phyloP scores from a whole-genome alignment of 1,140 invertebrate species.

The Drosophila bifasciata region DNA sequence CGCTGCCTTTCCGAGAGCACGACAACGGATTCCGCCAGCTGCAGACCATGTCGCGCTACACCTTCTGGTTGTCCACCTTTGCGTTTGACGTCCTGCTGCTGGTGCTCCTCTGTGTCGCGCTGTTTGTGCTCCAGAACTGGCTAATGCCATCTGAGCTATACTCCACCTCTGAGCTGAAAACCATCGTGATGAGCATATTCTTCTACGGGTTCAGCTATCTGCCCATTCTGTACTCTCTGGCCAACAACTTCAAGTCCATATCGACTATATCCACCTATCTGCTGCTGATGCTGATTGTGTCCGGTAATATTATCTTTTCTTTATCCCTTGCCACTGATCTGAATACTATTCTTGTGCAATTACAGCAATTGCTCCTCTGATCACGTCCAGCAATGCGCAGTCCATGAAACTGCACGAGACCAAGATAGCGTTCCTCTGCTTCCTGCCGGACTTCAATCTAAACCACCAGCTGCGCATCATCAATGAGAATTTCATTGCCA shows the following conservation, averaged over 20 bases:
- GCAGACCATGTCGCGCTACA: conserved; percentile 68
- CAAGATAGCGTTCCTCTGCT: conserved; percentile 62
- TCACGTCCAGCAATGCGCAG: conserved; percentile 64
- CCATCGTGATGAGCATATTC: conserved; percentile 62
- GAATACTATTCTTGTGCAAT: conserved; percentile 2
- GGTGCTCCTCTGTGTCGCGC: conserved; percentile 21
- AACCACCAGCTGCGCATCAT: conserved; percentile 78
- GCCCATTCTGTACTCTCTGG: conserved; percentile 71
- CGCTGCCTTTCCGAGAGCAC: conserved; percentile 74
- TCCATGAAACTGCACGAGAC: conserved; percentile 70
- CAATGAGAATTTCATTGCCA: conserved; percentile 72
- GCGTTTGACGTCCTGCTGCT: conserved; percentile 65
- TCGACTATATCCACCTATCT: conserved; percentile 80
- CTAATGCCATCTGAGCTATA: conserved; percentile 72
- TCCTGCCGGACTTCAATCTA: conserved; percentile 80
- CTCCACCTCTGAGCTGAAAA: conserved; percentile 28
- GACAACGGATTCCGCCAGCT: conserved; percentile 73
- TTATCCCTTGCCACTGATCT: background rate
- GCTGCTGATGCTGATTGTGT: conserved; percentile 74
- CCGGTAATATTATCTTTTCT: conserved; percentile 46
- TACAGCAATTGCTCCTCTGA: conserved; percentile 71
- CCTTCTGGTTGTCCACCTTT: conserved; percentile 69
- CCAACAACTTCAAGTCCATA: conserved; percentile 75
- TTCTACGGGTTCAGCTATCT: conserved; percentile 77
- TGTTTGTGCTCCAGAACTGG: conserved; percentile 43